These are phyloP conservation scores for Macaca mulatta DNA, from an alignment of 2,113 vertebrate species.

Conservation along the genomic window DNA sequence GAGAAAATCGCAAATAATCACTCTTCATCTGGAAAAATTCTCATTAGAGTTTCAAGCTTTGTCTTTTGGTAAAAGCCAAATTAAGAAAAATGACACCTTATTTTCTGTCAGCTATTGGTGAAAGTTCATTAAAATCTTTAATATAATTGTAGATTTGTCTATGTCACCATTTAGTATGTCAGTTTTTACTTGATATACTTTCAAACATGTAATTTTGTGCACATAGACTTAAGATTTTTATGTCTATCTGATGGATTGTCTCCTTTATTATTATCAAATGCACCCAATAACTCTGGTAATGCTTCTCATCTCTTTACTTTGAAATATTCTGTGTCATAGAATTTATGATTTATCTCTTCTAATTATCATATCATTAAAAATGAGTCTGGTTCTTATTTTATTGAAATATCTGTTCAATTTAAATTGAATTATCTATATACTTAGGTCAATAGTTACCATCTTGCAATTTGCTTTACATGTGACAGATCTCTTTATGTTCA, in stretches of 20 bases:
- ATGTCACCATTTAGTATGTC: not conserved
- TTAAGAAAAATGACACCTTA: not conserved
- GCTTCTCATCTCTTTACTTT: not conserved
- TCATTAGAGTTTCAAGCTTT: slow-evolving; percentile 10
- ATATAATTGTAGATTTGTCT: not conserved
- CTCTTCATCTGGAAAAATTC: not conserved
- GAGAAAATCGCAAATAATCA: not conserved
- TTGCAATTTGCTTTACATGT: not conserved
- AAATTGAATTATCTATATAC: not conserved
- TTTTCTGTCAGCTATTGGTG: not conserved
- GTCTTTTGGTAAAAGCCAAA: not conserved
- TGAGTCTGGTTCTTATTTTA: not conserved
- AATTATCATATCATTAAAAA: not conserved
- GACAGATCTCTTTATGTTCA: not conserved
- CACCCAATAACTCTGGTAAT: not conserved
- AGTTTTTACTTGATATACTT: not conserved
- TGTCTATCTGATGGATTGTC: not conserved
- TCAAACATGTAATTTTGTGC: not conserved
- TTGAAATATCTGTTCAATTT: not conserved
- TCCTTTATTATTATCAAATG: not conserved
- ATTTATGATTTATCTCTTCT: not conserved
- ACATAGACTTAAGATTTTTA: not conserved
- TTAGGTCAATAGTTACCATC: not conserved
- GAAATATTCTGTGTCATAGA: not conserved
- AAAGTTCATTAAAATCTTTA: not conserved